A percentile compares a stretch with the other conserved stretches of the same genome.
Conservation (phyloP, 2,888 invertebrate genomes). For the Schizotus pectinicornis region DNA sequence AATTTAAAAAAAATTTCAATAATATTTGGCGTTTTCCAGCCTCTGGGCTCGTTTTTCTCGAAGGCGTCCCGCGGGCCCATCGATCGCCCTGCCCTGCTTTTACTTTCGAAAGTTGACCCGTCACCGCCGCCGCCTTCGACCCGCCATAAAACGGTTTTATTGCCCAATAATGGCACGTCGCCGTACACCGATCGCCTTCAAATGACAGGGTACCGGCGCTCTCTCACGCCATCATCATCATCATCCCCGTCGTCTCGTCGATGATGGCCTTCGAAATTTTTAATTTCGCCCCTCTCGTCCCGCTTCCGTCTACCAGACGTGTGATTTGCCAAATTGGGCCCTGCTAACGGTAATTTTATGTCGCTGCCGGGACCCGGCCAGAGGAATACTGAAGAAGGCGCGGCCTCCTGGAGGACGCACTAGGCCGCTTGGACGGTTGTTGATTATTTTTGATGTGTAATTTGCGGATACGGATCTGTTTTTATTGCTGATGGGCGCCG, state of each 20-base stretch:
- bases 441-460: constrained; percentile 23
- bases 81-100: constrained; percentile 4
- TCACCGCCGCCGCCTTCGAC: constrained; percentile 8
- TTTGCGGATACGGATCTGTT: constrained; percentile 16
- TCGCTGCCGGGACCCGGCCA: constrained; percentile 10
- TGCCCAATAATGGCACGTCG: constrained; percentile 38
- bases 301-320: background rate
- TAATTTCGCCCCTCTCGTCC: constrained; percentile 6
- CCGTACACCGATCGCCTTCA: constrained; percentile 20
- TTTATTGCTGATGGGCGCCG: constrained; percentile 15
- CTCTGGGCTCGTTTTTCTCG: too few relatives aligned
- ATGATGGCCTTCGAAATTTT: constrained; percentile 20
- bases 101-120: constrained; percentile 17
- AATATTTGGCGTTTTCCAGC: too few relatives aligned
- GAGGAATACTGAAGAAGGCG: constrained; percentile 6
- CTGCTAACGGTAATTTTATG: constrained; percentile 12
- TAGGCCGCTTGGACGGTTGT: constrained; percentile 15
- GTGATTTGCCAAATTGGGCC: constrained; percentile 27
- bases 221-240: constrained; percentile 4
- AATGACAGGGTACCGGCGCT: constrained; percentile 25
- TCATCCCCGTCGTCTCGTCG: background rate
- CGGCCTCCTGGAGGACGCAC: background rate
- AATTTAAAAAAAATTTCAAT: too few relatives aligned
- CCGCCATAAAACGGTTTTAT: constrained; percentile 40
- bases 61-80: too few relatives aligned